Base-by-base conservation (phyloP, 2,888 invertebrate genomes). In the Amphipyra berbera region DNA sequence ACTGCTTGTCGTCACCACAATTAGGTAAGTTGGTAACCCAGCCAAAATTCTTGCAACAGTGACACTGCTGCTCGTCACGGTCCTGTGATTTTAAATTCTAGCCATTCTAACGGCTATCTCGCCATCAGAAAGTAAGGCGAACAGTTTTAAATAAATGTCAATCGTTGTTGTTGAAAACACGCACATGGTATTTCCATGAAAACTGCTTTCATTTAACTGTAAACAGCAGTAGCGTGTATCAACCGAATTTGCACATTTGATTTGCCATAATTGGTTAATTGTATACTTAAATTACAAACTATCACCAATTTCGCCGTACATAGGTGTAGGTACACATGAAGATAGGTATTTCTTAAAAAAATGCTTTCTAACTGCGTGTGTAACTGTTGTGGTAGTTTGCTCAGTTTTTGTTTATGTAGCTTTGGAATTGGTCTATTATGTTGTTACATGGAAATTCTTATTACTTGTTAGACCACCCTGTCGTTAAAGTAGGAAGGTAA, bases 111-210 rank as follows among this genome's bases (percentile, higher is more conserved):
- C 40, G 15, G 9, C 35, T 14, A 37, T 35, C n/a, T 48, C 21
- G 9, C 1, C 14, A 27, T 38, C 27, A 44, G 21, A 49, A 64
- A 63, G 56, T 30, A 7, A 2, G 0, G 30, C 14, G 7, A 57
- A 44, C 44, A 35, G 21, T 8, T 48, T 12, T 13, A 55, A 55
- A 54, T 54, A 1, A 9, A 41, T 68, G n/a, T 42, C 37, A 40
- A 45, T 35, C 7, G 3, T 14, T 46, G 14, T 13, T 41, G 33
- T 12, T 13, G 2, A 48, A 48, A 42, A 37, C 68, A 67, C 71
- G 67, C 61, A 68, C 35, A 47, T 52, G 55, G 5, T 42, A 9
- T 45, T 74, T 80, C 65, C 61, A 55, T 58, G 71, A 67, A 71
- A 65, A 68, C 33, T 6, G 63, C 58, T 73, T 77, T 75, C 56